Evolutionary conservation across 1,140 invertebrate genomes (phyloP).

Genomic region (Drosophila ohnishii): DNA sequence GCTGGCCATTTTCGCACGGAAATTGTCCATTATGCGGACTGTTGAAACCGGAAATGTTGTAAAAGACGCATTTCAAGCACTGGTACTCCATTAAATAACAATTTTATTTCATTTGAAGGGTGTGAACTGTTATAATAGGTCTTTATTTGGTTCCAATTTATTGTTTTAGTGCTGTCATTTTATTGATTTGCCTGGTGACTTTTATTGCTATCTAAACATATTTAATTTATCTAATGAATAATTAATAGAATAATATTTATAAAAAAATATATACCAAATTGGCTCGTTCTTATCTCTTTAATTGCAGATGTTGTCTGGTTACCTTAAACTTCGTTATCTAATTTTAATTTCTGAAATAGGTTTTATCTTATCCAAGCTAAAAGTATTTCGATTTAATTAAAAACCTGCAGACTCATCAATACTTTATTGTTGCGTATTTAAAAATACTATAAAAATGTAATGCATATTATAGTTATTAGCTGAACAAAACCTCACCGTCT

Average conservation of each 20-base stretch:
- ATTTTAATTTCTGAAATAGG: too few species aligned
- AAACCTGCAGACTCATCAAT: neutral
- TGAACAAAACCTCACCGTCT: too few species aligned
- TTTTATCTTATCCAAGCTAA: neutral
- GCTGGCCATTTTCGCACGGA: constrained; percentile 20
- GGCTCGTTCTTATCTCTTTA: too few species aligned
- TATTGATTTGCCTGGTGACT: neutral
- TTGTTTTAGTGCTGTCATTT: neutral
- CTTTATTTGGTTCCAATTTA: neutral
- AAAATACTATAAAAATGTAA: neutral
- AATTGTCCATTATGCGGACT: constrained; percentile 27
- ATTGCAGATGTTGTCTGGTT: neutral
- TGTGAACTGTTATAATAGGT: too few species aligned
- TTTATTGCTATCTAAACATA: too few species aligned
- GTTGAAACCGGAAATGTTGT: constrained; percentile 27
- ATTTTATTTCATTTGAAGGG: neutral
- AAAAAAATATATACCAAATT: too few species aligned
- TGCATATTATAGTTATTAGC: neutral
- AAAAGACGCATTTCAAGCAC: constrained; percentile 1
- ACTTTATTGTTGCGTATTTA: neutral
- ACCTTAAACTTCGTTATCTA: neutral
- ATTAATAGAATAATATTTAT: too few species aligned
- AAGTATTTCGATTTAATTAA: neutral
- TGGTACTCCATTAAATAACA: neutral
- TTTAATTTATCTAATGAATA: too few species aligned